Base-by-base conservation (phyloP, 1,140 invertebrate genomes). In the Drosophila bipectinata region DNA sequence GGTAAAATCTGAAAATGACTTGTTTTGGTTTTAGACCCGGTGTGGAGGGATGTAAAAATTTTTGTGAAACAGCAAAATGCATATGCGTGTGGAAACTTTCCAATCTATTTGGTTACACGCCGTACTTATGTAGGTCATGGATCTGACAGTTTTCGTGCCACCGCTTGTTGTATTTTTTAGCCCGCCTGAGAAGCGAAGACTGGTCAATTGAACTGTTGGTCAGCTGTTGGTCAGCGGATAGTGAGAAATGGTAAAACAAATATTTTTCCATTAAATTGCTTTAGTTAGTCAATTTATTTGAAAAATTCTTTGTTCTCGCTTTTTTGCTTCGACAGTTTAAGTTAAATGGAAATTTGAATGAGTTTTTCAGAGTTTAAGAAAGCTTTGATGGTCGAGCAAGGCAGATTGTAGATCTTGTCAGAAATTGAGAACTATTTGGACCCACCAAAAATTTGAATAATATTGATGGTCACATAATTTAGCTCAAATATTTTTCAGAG, bases 1-100 rank as follows among this genome's bases (percentile, higher is more conserved):
- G 61, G 14, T 51, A 48, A 67, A 85, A 71, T 58, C 69, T 49
- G 64, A 44, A 73, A 72, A 72, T 52, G 48, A 56, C 53, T 77
- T 68, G 72, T 73, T 79, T 83, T 72, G 75, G 71, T 71, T 75
- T 59, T 63, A 59, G 55, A 49, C 44, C 49, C 47, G 48, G 59
- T 4, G 54, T 34, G 34, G 34, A 44, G 32, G 44, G 12, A 34
- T 48, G 56, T 9, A 62, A 67, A 67, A 67, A 41, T 41, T 24
- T 10, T 0, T 4, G 4, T 15, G 49, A 26, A 68, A 61, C 66
- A 53, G 61, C 52, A 51, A 55, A 61, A 52, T 47, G 18, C 44
- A 47, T 72, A 63, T 49, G 45, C 55, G 64, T 55, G 56, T 18
- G 72, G 64, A 75, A 80, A 77, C 56, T 66, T 47, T 61, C 59